Evolutionary conservation across 2,888 invertebrate genomes (phyloP), one percentile per base, ranked within the genome.

Genomic region (Drosophila tripunctata): DNA sequence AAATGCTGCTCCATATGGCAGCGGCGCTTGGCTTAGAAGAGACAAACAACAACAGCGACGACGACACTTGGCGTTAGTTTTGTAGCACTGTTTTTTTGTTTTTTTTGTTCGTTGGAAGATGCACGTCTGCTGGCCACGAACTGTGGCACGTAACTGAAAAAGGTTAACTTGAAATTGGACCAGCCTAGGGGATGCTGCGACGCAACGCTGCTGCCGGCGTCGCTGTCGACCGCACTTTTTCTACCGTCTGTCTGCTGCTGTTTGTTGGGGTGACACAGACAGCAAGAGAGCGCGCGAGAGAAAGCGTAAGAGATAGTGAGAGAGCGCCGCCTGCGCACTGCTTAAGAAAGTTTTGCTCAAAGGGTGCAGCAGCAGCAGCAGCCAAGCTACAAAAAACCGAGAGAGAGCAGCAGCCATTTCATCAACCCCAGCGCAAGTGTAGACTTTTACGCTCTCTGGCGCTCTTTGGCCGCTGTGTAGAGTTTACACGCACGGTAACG

Each of bases 301-400:
- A 17, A 44, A 19, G 17, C 14, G 21, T n/a, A 31, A 30, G 41
- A 54, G 41, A 44, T 19, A 24, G 38, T 48, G 38, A 51, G 45
- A 47, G 50, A 51, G 36, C 8, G 27, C 27, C 68, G 74, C 67
- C 44, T 78, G 85, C 82, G 82, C 77, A 58, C n/a, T 58, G 58
- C 17, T 15, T 41, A 10, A 1, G 15, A 12, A 50, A 73, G 47
- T 68, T 73, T n/a, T 63, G 27, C 56, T 36, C 70, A 73, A 78
- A 81, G 84, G 81, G 84, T 81, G 80, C 78, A 80, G 83, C 70
- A 73, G 76, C 78, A 81, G 81, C 81, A 83, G 80, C 78, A 80
- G 83, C 44, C 48, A 12, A 3, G 17, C n/a, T 33, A 6, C 22
- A 33, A 10, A 19, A 8, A 21, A 19, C 19, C n/a, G 17, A 24